Evolutionary conservation across 2,888 invertebrate species (phyloP), one percentile per base, ranked within the genome.

Genomic region (Lasioglossum calceatum): DNA sequence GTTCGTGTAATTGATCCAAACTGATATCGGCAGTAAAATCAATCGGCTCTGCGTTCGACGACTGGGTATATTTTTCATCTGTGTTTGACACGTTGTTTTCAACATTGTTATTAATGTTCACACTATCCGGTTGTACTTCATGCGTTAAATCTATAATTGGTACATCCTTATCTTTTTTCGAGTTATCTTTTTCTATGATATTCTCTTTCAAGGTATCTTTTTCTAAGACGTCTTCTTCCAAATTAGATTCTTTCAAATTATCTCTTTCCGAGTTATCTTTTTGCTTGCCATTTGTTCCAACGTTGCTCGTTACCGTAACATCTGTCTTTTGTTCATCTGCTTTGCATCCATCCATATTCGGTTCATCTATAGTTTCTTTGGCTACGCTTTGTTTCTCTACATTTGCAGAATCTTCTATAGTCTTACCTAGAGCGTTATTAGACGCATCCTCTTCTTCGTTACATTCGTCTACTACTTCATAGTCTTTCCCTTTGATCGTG

Each of bases 391-490:
- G 19, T 2, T 58, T 39, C 2, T 36, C 39, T 8, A 1, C 14
- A 8, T 32, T 27, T 10, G 3, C 0, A n/a, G 23, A 8, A 4
- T 75, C 61, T 44, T 74, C 83, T 1, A 7, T 0, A 61, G n/a
- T 16, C 19, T 82, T 71, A 36, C 14, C 16, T 64, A 61, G 47
- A 1, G 14, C 16, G 23, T 36, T 32, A 72, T 72, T 73, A 47
- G 64, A 32, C 3, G 54, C 42, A 12, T 93, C 93, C 10, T 93
- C 93, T 32, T 93, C 92, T 42, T 91, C 92, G 0, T 83, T 78
- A 67, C 92, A 92, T 86, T 93, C 94, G 32, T 94, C 94, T 10
- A 93, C 91, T 23, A 94, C 92, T 86, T 94, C 91, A 77, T 93
- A 93, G 84, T 93, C 92, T 71, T 93, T 93, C 16, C 92, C 92